These are phyloP conservation scores for Ferrisia virgata DNA, from an alignment of 2,888 invertebrate genomes.

Conservation along the genomic window DNA sequence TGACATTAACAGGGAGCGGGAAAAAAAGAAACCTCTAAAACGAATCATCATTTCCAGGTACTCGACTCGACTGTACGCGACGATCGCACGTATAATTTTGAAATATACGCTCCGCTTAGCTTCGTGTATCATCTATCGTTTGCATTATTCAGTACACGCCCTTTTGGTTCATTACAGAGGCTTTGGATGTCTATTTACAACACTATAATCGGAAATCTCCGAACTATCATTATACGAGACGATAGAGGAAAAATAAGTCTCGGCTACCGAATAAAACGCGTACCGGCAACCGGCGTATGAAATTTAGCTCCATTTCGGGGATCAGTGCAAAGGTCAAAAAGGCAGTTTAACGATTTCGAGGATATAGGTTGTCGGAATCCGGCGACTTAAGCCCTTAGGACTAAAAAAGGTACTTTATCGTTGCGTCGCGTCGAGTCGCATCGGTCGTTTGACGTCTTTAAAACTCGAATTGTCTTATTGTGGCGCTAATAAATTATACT, in stretches of 20 bases:
- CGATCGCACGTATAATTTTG: background rate
- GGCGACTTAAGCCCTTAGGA: background rate
- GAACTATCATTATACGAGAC: background rate
- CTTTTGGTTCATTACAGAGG: background rate
- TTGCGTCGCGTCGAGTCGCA: background rate
- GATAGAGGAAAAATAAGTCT: background rate
- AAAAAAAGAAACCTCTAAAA: background rate
- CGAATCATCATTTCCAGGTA: background rate
- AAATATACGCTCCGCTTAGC: background rate
- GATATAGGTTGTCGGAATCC: background rate
- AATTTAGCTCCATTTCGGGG: background rate
- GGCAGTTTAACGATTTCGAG: background rate
- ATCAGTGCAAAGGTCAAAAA: background rate
- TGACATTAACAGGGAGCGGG: too few relatives aligned
- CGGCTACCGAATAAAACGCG: background rate
- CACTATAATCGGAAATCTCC: background rate
- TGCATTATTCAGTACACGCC: background rate
- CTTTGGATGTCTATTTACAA: background rate
- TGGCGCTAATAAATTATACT: background rate
- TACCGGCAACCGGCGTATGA: background rate
- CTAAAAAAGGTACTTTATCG: constrained; percentile 4
- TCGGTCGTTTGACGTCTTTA: background rate
- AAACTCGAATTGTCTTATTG: background rate
- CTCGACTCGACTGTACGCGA: background rate
- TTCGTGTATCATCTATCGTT: background rate